phyloP scores from a whole-genome alignment of 2,113 vertebrate genomes.

The Phylloscopus trochiloides region DNA sequence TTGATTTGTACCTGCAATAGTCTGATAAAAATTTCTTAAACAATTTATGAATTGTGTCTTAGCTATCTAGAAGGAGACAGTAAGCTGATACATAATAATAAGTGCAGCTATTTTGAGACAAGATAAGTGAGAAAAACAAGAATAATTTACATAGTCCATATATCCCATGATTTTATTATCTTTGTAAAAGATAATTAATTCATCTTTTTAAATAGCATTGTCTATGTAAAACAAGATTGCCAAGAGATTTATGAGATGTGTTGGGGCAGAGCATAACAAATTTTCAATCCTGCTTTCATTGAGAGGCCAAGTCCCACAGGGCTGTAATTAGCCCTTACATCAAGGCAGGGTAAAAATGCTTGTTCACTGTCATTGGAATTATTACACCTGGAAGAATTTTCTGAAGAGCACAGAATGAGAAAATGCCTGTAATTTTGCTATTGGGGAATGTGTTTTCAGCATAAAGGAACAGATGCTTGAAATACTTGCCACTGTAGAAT shows the following conservation, averaged over 20 bases:
- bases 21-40: not conserved
- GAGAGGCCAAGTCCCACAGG: not conserved
- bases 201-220: not conserved
- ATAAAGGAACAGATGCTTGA: not conserved
- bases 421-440: conserved; percentile 15
- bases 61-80: not conserved
- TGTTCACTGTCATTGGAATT: not conserved
- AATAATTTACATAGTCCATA: not conserved
- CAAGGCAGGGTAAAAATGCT: not conserved
- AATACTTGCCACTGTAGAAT: not conserved
- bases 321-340: not conserved
- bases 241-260: not conserved
- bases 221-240: not conserved
- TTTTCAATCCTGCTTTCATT: not conserved
- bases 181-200: not conserved
- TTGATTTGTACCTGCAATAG: not conserved
- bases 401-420: not conserved
- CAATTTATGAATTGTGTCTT: not conserved
- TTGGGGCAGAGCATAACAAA: not conserved
- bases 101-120: conserved; percentile 20
- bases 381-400: not conserved
- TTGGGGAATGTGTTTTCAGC: not conserved
- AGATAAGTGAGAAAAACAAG: not conserved
- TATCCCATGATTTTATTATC: not conserved
- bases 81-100: not conserved